A percentile compares a stretch with the other conserved stretches of the same genome.
Conservation (phyloP, 2,797 vertebrate genomes). For the Xyrichtys novacula region DNA sequence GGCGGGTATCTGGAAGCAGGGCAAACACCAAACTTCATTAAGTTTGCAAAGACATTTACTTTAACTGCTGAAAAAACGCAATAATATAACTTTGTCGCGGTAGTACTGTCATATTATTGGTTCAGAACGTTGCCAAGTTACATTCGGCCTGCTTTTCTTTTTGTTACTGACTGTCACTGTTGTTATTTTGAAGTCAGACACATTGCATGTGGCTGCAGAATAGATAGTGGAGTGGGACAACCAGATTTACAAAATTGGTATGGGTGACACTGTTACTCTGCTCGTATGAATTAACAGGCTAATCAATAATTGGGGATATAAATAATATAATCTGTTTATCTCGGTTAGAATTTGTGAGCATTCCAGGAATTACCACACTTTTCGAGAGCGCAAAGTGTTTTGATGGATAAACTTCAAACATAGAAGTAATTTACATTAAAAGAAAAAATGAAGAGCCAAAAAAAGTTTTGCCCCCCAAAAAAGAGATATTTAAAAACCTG, state of each 20-base stretch:
- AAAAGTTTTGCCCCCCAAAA: too few relatives aligned
- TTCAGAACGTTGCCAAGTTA: not conserved
- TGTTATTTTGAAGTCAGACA: not conserved
- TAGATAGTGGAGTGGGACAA: not conserved
- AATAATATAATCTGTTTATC: not conserved
- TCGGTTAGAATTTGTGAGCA: not conserved
- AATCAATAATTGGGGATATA: not conserved
- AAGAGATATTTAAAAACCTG: too few relatives aligned
- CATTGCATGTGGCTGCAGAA: not conserved
- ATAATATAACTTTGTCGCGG: not conserved
- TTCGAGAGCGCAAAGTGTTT: not conserved
- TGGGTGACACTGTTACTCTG: not conserved
- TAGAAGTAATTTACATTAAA: too few relatives aligned
- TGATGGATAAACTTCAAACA: not conserved
- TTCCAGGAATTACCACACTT: not conserved
- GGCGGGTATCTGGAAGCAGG: slow-evolving; percentile 24
- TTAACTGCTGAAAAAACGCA: not conserved
- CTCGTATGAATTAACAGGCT: not conserved
- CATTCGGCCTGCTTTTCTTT: not conserved
- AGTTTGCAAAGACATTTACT: not conserved
- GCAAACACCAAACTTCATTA: slow-evolving; percentile 21
- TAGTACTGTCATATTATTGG: not conserved
- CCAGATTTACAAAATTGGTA: not conserved
- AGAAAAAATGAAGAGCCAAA: not conserved
- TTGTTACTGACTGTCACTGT: not conserved